Evolutionary conservation across 2,113 vertebrate species (phyloP), one percentile per base, ranked within the genome.

Genomic region (Heterochromis multidens): DNA sequence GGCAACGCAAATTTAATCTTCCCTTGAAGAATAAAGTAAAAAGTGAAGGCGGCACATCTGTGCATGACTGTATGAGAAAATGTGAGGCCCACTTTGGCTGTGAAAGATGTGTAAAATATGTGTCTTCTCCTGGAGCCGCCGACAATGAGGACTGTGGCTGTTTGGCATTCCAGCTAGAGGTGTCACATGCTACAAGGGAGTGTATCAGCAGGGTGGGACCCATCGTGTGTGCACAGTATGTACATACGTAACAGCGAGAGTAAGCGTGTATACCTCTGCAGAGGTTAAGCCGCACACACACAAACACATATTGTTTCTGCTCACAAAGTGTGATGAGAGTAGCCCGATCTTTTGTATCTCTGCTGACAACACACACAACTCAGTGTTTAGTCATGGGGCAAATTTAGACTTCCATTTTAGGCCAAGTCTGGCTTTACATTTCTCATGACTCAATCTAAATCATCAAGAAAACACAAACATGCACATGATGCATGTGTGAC

Each of bases 171-270:
- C 91, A 85, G 23, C 29, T 12, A 14, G 31, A 93, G 90, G 94
- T 85, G 94, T 92, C 85, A 94, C 89, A 92, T 94, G 93, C 91
- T 92, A 23, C 27, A 84, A 52, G 90, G 88, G 62, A 81, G 84
- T 4, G 19, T 80, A 88, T 61, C 19, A 65, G 79, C 5, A 78
- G 92, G 94, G 93, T 89, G 94, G 91, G 94, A 95, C 91, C 89
- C 8, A 25, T 89, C 62, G 63, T 84, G 83, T 59, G 74, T 72
- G 52, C 52, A 76, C 70, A 40, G n/a, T 80, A 23, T 78, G 40
- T 86, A 82, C 83, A 76, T 82, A 78, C 81, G 33, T 29, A 77
- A 46, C 83, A 79, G 17, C 3, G 6, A n/a, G 37, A 76, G 74
- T 17, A 56, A n/a, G 79, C 6, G 12, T 82, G 70, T 40, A 3